A percentile compares a stretch with the other conserved stretches of the same genome.
Evolutionary conservation across 2,888 invertebrate species (phyloP).

Genomic region (Yponomeuta evonymella): DNA sequence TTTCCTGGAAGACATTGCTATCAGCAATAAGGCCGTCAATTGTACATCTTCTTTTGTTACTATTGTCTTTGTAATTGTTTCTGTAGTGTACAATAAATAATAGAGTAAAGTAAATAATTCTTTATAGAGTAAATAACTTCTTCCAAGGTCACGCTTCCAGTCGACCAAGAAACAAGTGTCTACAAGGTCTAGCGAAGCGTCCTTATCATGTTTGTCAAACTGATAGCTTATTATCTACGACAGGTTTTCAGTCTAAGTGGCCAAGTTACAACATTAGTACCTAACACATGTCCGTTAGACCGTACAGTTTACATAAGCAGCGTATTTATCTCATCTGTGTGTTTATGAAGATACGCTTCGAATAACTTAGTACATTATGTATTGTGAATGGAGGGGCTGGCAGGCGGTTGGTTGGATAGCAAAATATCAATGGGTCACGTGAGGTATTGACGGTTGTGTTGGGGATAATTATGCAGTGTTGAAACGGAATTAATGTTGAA

Average conservation of each 20-base stretch:
- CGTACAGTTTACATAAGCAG: background rate
- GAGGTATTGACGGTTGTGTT: slow-evolving; percentile 3
- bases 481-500: background rate
- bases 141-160: no score
- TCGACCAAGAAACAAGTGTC: no score
- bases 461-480: slow-evolving; percentile 8
- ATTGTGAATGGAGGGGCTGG: slow-evolving; percentile 3
- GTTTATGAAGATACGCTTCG: slow-evolving; percentile 12
- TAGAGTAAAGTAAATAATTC: no score
- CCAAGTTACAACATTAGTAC: slow-evolving; percentile 1
- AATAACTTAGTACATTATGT: slow-evolving; percentile 3
- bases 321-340: background rate
- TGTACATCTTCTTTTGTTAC: no score
- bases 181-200: no score
- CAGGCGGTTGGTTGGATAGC: slow-evolving; percentile 10
- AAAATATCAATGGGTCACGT: background rate
- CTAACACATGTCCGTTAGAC: background rate
- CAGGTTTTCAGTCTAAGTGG: background rate
- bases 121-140: no score
- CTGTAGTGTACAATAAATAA: no score
- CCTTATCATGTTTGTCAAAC: background rate
- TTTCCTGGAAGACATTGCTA: no score
- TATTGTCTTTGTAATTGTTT: no score
- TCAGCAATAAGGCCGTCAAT: no score
- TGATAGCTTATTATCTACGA: background rate